A percentile compares a stretch with the other conserved stretches of the same genome.
These are phyloP conservation scores for Phoxinus phoxinus DNA, from an alignment of 2,113 vertebrate species.

Conservation along the genomic window DNA sequence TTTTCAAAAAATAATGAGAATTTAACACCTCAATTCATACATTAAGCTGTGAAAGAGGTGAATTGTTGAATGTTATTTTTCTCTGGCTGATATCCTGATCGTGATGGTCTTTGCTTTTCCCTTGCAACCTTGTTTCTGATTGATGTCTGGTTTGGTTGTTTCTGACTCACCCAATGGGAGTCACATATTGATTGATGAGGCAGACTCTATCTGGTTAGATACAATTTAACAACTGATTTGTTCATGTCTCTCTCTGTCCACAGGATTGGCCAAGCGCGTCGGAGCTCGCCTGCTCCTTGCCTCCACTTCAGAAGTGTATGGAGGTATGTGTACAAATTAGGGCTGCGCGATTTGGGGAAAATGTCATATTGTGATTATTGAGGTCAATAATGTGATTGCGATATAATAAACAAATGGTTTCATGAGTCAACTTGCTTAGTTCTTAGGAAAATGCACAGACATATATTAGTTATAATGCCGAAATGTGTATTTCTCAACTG, in stretches of 20 bases:
- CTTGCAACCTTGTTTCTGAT: background rate
- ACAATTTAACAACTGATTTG: background rate
- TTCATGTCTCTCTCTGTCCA: constrained; percentile 41
- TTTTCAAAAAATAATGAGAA: background rate
- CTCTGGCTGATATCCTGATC: background rate
- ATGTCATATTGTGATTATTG: too few species aligned
- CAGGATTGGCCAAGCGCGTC: constrained; percentile 95
- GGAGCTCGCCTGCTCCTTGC: constrained; percentile 94
- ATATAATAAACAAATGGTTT: too few species aligned
- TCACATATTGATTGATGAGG: background rate
- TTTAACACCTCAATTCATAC: background rate
- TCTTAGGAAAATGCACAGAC: too few species aligned
- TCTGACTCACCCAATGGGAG: background rate
- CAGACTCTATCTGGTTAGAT: background rate
- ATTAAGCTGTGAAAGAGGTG: background rate
- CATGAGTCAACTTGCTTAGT: too few species aligned
- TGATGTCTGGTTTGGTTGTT: background rate
- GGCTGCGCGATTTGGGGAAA: too few species aligned
- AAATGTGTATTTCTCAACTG: too few species aligned
- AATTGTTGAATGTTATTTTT: background rate
- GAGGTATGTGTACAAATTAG: constrained; percentile 84
- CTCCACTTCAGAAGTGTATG: constrained; percentile 97
- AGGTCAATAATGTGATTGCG: too few species aligned
- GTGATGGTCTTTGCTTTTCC: background rate
- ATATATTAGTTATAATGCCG: too few species aligned